Evolutionary conservation across 92 coral and sea anemone species (phyloP).

Genomic region (Epizoanthus ramosus): DNA sequence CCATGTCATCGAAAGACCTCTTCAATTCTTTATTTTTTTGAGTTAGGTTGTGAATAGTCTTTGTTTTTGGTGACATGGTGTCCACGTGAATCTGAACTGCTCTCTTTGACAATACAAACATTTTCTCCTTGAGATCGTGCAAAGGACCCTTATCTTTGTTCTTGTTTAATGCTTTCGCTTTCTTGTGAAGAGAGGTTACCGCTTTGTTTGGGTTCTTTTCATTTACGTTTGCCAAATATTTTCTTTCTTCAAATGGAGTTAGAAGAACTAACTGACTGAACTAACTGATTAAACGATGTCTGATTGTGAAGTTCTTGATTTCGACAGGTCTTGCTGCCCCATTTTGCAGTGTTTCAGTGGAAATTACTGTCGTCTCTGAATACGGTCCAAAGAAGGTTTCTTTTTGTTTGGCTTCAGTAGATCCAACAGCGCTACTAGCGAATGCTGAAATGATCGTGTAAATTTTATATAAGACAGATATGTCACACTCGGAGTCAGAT

Average conservation of each 20-base stretch:
- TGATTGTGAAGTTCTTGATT: constrained; percentile 1
- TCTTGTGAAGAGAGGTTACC: constrained; percentile 14
- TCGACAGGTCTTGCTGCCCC: constrained; percentile 7
- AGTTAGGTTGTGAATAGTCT: constrained; percentile 14
- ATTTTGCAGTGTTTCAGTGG: background rate
- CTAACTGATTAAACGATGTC: background rate
- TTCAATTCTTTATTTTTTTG: background rate
- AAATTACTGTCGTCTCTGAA: background rate
- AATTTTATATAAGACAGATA: background rate
- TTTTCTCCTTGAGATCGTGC: no score
- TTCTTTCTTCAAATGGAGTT: constrained; percentile 18
- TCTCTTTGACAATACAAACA: no score
- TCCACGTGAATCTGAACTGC: background rate
- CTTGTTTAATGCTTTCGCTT: background rate
- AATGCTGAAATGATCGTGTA: constrained; percentile 2
- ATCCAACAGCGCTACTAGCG: constrained; percentile 14
- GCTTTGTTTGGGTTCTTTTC: constrained; percentile 7
- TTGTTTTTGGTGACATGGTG: constrained; percentile 22
- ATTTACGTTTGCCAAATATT: constrained; percentile 9
- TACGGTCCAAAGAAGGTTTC: constrained; percentile 7
- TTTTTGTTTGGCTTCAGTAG: background rate
- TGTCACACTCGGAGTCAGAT: no score
- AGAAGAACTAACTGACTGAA: background rate
- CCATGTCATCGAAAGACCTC: background rate
- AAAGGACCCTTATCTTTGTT: no score